Base-by-base conservation (phyloP, 2,888 invertebrate species). In the Polyommatus icarus region DNA sequence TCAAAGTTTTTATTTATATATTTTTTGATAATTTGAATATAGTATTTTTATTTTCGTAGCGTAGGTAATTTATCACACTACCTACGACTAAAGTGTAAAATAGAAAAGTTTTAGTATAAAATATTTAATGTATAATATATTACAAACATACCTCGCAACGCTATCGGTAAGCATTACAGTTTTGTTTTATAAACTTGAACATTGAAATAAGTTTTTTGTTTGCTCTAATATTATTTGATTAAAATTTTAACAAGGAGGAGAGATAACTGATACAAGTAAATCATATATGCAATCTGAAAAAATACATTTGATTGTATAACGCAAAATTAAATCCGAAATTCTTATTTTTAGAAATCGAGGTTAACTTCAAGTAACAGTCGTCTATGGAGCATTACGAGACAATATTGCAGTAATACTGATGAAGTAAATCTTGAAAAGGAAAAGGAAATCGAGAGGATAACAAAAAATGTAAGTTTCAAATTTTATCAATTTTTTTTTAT, bases 381-480 rank as follows among this genome's bases (percentile, higher is more conserved):
- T 50, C 18, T 54, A 18, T 75, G 75, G 75, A 54, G 15, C 24
- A 29, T 50, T 76, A 61, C 71, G 67, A 76, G 67, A 54, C 46
- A 18, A 3, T 79, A 71, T 54, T 79, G 79, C n/a, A 82, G 81
- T 54, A 79, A 82, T 54, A 72, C 86, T 18, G 83, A 86, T 79
- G 79, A 81, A 40, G 79, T 83, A 54, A 88, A 92, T 75, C 87
- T 90, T 59, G 90, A 91, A 80, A 93, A 92, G 82, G 88, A 92
- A 82, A 90, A 85, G 78, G 93, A 93, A 84, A 84, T 93, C 8
- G 88, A 89, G 79, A 87, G 87, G 80, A 90, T 93, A 75, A 88
- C 87, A 5, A 86, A 85, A 85, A 84, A 91, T 83, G 93, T 93
- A 85, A 84, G 88, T 82, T 57, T n/a, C 6, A 15, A n/a, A 77